Base-by-base conservation (phyloP, 2,888 invertebrate species). In the Tetranychus piercei region DNA sequence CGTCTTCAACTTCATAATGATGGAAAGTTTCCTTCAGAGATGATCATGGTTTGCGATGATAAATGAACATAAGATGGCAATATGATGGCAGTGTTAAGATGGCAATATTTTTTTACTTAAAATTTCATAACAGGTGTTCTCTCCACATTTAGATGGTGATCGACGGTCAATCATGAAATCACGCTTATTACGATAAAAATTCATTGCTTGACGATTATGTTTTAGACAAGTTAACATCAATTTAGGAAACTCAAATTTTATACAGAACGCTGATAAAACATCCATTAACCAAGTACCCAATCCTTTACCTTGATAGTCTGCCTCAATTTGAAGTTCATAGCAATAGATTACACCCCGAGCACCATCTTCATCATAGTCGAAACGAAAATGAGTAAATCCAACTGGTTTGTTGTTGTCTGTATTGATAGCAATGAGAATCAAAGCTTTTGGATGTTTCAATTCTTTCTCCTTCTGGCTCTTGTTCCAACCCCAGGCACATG, bases 281-380 rank as follows among this genome's bases (percentile, higher is more conserved):
- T 87, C 86, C 85, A 93, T 87, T 83, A 93, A 86, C 80, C 89
- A 89, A 81, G 88, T 88, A 6, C 94, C 94, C 70, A 94, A 84
- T 11, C 92, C 92, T 82, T 89, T 89, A 76, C 90, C 85, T 77
- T 90, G 87, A 45, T 87, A 86, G 11, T 83, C 84, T 73, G 86
- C 82, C 80, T 89, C 89, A 79, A 94, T 85, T 83, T 94, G 94
- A 77, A 94, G 86, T 82, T 94, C 94, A 84, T 94, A 94, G 82
- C 90, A 90, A 82, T 91, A 91, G 8, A 91, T 82, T 7, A 91
- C 90, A 80, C 78, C 81, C 45, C 82, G 81, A 80, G 88, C 88
- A 73, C 87, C 84, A 20, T 88, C 89, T 81, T 87, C 87, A 81
- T 92, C 91, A 83, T 91, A 85, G 81, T 91, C 91, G 83, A 91